Base-by-base conservation (phyloP, 2,797 vertebrate species). In the Sebastolobus alascanus region DNA sequence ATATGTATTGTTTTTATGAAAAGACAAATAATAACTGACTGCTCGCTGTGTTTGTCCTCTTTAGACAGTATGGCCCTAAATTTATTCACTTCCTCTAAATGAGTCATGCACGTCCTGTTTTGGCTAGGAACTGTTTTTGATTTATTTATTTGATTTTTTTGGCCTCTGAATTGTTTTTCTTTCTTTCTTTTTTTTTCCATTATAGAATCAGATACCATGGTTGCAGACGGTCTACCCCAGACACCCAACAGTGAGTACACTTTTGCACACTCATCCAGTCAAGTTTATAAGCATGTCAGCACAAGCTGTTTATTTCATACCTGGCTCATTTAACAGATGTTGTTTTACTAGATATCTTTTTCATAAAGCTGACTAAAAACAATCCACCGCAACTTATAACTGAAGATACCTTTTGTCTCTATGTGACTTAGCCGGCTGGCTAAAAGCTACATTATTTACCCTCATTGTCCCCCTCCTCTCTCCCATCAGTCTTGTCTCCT, bases 191-290 rank as follows among this genome's bases (percentile, higher is more conserved):
- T 7, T 86, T 87, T 84, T 64, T 75, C 59, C 67, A 25, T 50
- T 84, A 37, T 93, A 99, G 98, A 99, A 93, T 97, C 97, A 3
- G 98, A 99, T 93, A 95, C 95, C 84, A 95, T 96, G 84, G 96
- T 97, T 67, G 96, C 95, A 55, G 98, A 99, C 87, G 96, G 96
- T 80, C 94, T 96, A 43, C 96, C 97, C 43, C 97, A 96, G 80
- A 93, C 97, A 35, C 88, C 94, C 35, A 96, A 95, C 96, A 99
- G 98, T 99, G 93, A 98, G 98, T 98, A 84, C 67, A 77, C n/a
- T n/a, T 76, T 55, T 60, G 6, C 35, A 73, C 67, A 67, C 16
- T 68, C 56, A 38, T 33, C n/a, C 25, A 52, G 9, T 54, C 43
- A 73, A 56, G 25, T 74, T 70, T 72, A 70, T 70, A 55, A 81